These are phyloP conservation scores for Melanotaenia parkinsoni DNA, from an alignment of 2,797 vertebrate genomes.

Conservation along the genomic window DNA sequence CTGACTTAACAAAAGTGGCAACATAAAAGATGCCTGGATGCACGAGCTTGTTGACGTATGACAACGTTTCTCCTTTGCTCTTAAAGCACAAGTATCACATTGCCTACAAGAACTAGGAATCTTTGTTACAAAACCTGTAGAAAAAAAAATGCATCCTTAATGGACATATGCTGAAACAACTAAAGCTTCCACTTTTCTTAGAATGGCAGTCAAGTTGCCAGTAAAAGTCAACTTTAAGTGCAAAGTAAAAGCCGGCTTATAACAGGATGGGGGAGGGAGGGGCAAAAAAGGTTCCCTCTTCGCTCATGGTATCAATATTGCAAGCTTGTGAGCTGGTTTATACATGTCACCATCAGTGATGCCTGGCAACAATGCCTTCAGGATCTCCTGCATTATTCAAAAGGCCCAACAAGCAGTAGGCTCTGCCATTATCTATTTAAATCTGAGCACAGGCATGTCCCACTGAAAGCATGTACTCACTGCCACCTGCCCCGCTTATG, in stretches of 20 bases:
- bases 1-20: no score
- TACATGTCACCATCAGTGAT: conserved; percentile 75
- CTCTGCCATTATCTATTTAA: conserved; percentile 82
- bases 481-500: conserved; percentile 72
- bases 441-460: conserved; percentile 76
- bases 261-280: neutral
- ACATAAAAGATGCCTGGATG: no score
- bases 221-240: conserved; percentile 17
- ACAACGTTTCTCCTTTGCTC: neutral
- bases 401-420: conserved; percentile 72
- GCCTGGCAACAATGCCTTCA: conserved; percentile 79
- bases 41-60: no score
- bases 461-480: conserved; percentile 63
- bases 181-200: neutral
- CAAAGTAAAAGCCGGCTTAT: conserved; percentile 23
- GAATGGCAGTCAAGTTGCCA: neutral
- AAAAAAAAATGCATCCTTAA: neutral
- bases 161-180: conserved; percentile 6
- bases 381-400: conserved; percentile 82
- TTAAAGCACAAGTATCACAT: neutral
- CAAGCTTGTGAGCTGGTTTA: conserved; percentile 66
- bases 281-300: conserved; percentile 5
- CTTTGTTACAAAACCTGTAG: neutral
- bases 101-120: neutral
- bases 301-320: conserved; percentile 76